Evolutionary conservation across 2,113 vertebrate genomes (phyloP).

Genomic region (Antigone vipio): DNA sequence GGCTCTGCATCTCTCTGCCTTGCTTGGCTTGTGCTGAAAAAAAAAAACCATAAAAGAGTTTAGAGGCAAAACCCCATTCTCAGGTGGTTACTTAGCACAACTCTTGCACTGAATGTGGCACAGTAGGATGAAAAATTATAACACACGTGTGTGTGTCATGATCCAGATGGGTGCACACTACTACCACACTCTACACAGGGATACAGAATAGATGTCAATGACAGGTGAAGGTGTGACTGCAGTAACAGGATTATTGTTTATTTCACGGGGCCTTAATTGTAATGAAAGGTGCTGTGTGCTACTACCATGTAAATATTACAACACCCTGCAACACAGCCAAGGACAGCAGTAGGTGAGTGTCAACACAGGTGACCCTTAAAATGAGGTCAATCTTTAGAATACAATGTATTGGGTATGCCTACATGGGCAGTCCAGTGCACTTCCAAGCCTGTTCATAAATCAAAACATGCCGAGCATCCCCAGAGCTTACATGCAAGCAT

Average conservation of each 20-base stretch:
- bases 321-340: background rate
- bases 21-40: slow-evolving; percentile 76
- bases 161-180: slow-evolving; percentile 10
- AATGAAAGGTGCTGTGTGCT: slow-evolving; percentile 23
- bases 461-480: slow-evolving; percentile 50
- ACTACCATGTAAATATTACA: background rate
- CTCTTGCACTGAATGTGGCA: background rate
- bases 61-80: background rate
- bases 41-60: background rate
- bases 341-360: background rate
- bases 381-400: background rate
- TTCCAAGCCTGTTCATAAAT: slow-evolving; percentile 37
- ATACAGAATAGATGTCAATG: slow-evolving; percentile 12
- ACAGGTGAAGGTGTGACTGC: background rate
- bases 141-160: background rate
- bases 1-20: slow-evolving; percentile 76
- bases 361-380: slow-evolving; percentile 1
- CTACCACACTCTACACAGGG: background rate
- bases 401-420: background rate
- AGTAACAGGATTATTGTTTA: background rate
- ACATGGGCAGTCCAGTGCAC: slow-evolving; percentile 5
- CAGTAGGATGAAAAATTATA: background rate
- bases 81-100: background rate
- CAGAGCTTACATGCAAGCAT: slow-evolving; percentile 64
- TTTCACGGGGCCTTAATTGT: background rate